A percentile compares a stretch with the other conserved stretches of the same genome.
These are phyloP conservation scores for Microchrysa polita DNA, from an alignment of 2,888 invertebrate genomes.

Conservation along the genomic window DNA sequence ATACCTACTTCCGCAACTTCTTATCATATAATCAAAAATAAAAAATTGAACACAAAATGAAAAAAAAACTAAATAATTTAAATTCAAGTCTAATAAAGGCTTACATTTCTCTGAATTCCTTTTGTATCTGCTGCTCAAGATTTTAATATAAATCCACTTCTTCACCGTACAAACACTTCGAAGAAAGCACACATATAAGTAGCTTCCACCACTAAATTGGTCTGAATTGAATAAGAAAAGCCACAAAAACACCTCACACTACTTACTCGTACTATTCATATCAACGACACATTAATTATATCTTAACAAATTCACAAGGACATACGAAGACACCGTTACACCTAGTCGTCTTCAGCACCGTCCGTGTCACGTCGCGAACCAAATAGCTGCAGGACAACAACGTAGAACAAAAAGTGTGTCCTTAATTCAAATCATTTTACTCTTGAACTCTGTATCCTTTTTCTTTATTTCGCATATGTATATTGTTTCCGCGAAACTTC, in stretches of 20 bases:
- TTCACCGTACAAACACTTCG: too few relatives aligned
- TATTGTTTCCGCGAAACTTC: background rate
- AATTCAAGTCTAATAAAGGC: too few relatives aligned
- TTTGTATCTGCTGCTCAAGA: too few relatives aligned
- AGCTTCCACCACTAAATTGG: background rate
- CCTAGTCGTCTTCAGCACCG: too few relatives aligned
- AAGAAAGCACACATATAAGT: too few relatives aligned
- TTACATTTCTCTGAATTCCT: too few relatives aligned
- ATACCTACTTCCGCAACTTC: too few relatives aligned
- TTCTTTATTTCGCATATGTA: background rate
- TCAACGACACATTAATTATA: slow-evolving; percentile 4
- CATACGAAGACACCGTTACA: background rate
- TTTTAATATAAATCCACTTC: too few relatives aligned
- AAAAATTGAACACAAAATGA: too few relatives aligned
- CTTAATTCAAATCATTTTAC: slow-evolving; percentile 21
- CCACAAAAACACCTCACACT: slow-evolving; percentile 5
- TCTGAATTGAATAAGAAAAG: background rate
- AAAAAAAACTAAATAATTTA: too few relatives aligned
- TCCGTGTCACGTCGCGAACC: background rate
- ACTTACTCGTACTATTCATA: too few relatives aligned
- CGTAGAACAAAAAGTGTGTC: slow-evolving; percentile 12
- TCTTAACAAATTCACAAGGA: background rate
- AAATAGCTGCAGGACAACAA: background rate
- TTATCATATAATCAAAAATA: too few relatives aligned
- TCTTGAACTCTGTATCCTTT: background rate